These are phyloP conservation scores for Cassiopea xamachana DNA, from an alignment of 30 jellyfish, hydroid and myxozoan genomes.

Conservation along the genomic window DNA sequence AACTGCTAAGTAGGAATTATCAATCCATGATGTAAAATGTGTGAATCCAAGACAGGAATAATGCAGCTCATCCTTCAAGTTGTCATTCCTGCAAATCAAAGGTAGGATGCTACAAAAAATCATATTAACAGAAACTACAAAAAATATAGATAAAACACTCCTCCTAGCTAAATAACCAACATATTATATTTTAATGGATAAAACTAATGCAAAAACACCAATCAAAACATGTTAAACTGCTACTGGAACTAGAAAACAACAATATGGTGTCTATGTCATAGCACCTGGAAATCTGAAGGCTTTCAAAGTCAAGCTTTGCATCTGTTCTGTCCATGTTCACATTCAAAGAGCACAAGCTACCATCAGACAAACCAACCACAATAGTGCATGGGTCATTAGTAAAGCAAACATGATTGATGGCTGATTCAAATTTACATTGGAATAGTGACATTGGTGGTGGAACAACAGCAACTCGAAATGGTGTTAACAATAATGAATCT, in stretches of 20 bases:
- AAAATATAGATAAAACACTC: too few species aligned
- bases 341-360: conserved; percentile 1
- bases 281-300: conserved; percentile 16
- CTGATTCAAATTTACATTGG: conserved; percentile 38
- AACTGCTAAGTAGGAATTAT: conserved; percentile 28
- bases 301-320: not conserved
- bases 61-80: not conserved
- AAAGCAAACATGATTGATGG: conserved; percentile 81
- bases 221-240: too few species aligned
- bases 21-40: conserved; percentile 38
- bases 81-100: not conserved
- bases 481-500: conserved; percentile 86
- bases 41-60: conserved; percentile 1
- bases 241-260: too few species aligned
- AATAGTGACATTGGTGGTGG: conserved; percentile 97
- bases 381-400: conserved; percentile 45
- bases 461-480: conserved; percentile 78
- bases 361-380: conserved; percentile 39
- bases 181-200: too few species aligned
- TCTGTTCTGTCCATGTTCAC: not conserved
- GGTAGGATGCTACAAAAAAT: not conserved
- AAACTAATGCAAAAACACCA: too few species aligned
- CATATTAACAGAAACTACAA: too few species aligned
- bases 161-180: too few species aligned
- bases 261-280: not conserved